Percentiles rank a stretch among this genome's conserved stretches.
Conservation (phyloP, 2,888 invertebrate genomes). For the Aromia moschata region DNA sequence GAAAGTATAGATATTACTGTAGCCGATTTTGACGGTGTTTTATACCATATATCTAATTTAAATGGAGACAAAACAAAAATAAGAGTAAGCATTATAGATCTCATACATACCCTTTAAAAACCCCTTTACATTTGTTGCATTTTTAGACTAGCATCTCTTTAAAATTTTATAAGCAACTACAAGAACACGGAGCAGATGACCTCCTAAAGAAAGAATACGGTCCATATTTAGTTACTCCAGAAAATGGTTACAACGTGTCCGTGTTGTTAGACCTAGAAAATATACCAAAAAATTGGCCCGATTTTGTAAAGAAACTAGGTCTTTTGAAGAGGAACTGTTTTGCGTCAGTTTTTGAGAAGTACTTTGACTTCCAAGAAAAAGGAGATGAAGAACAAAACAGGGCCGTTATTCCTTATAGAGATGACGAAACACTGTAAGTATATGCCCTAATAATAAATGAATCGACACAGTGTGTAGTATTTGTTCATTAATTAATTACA, state of each 20-base stretch:
- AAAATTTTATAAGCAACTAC: conserved; percentile 98
- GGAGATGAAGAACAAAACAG: conserved; percentile 90
- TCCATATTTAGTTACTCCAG: conserved; percentile 80
- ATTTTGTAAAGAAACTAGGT: conserved; percentile 90
- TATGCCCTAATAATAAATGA: too few relatives aligned
- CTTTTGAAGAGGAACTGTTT: conserved; percentile 98
- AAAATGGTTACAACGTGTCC: conserved; percentile 95
- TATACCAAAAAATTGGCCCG: conserved; percentile 90
- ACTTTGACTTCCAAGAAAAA: conserved; percentile 96
- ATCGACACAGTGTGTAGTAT: too few relatives aligned
- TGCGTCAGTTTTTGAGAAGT: conserved; percentile 99
- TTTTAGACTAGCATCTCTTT: conserved; percentile 95
- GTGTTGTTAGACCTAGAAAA: conserved; percentile 91
- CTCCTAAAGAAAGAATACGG: conserved; percentile 94
- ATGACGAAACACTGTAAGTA: conserved; percentile 96
- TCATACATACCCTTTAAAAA: not conserved
- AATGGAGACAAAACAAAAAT: conserved; percentile 97
- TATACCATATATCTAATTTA: conserved; percentile 98
- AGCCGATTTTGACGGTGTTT: conserved; percentile 98
- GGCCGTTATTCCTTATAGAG: conserved; percentile 98
- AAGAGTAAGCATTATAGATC: too few relatives aligned
- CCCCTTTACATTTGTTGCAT: conserved; percentile 21
- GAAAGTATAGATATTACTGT: conserved; percentile 94
- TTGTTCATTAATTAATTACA: too few relatives aligned
- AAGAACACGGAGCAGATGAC: conserved; percentile 98